phyloP scores from a whole-genome alignment of 2,113 vertebrate species.

The Mesoclemmys tuberculata region DNA sequence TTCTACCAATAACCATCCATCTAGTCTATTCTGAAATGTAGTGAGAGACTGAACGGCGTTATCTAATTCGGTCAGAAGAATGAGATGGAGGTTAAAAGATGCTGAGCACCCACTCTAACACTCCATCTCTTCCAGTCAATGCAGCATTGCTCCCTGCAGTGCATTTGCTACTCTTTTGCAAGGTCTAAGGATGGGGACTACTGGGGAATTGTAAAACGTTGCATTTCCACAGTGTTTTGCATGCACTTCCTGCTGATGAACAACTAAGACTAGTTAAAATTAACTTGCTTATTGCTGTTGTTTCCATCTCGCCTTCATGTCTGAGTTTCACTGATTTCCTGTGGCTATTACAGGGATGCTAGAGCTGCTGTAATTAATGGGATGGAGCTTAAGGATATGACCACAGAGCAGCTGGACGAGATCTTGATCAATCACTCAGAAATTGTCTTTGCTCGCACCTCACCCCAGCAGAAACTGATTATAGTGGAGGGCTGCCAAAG shows the following conservation, averaged over 20 bases:
- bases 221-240: not conserved
- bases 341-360: conserved; percentile 70
- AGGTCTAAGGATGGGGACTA: not conserved
- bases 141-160: not conserved
- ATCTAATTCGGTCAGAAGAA: not conserved
- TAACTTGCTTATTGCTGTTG: not conserved
- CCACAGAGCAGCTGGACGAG: conserved; percentile 75
- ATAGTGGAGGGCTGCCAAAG: conserved; percentile 86
- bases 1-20: not conserved
- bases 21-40: not conserved
- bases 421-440: conserved; percentile 77
- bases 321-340: not conserved
- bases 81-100: not conserved
- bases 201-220: not conserved
- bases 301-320: not conserved
- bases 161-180: not conserved
- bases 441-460: conserved; percentile 84
- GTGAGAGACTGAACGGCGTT: not conserved
- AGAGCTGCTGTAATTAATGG: conserved; percentile 83
- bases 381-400: conserved; percentile 84
- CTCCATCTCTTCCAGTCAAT: not conserved
- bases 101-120: not conserved
- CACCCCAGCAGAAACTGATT: conserved; percentile 84
- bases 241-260: not conserved
- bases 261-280: not conserved